These are phyloP conservation scores for Parasteatoda tepidariorum DNA, from an alignment of 1,140 invertebrate genomes.

Conservation along the genomic window DNA sequence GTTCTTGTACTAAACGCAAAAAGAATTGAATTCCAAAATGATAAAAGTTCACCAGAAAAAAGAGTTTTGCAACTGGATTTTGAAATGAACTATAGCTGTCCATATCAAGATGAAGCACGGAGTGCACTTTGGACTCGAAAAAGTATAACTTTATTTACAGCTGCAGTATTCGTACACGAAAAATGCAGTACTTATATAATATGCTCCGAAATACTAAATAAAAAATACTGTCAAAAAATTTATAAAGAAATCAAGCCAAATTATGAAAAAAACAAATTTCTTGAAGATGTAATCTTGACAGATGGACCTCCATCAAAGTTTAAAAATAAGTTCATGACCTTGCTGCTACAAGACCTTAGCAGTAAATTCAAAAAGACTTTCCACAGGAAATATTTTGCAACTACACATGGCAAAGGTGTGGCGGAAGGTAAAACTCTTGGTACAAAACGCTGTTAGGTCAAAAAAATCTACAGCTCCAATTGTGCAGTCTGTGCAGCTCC, in stretches of 20 bases:
- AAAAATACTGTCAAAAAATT: background rate
- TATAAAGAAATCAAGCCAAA: background rate
- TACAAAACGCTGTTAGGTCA: background rate
- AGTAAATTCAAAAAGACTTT: background rate
- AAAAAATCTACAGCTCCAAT: background rate
- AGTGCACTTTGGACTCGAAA: background rate
- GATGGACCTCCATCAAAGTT: no score
- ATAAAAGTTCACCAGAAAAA: background rate
- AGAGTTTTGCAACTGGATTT: background rate
- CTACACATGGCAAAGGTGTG: background rate
- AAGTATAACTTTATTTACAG: no score
- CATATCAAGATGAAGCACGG: slow-evolving; percentile 8
- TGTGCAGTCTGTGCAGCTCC: no score
- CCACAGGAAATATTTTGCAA: background rate
- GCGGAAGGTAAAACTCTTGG: background rate
- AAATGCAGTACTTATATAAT: background rate
- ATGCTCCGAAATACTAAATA: background rate
- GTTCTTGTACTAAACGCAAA: background rate
- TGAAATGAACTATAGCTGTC: background rate
- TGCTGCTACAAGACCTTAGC: background rate
- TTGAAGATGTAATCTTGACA: background rate
- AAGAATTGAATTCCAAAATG: background rate
- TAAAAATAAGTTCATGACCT: no score
- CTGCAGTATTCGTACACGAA: background rate
- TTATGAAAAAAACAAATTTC: background rate